These are phyloP conservation scores for Ariopsis seemanni DNA, from an alignment of 2,113 vertebrate species.

Conservation along the genomic window DNA sequence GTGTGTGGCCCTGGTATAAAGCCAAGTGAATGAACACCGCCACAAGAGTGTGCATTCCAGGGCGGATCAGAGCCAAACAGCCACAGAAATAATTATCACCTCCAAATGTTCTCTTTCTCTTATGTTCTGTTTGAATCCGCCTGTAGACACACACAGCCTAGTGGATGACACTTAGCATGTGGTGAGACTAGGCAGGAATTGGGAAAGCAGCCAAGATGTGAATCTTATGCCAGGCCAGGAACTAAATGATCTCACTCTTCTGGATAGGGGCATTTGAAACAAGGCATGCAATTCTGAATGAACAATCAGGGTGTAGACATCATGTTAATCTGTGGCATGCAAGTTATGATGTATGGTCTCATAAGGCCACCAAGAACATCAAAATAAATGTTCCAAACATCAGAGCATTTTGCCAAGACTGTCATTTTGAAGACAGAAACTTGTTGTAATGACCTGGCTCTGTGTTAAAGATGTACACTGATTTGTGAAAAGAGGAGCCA, in stretches of 20 bases:
- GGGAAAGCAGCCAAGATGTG: slow-evolving; percentile 72
- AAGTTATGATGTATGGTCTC: not conserved
- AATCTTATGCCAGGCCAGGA: slow-evolving; percentile 64
- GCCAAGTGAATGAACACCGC: slow-evolving; percentile 61
- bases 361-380: not conserved
- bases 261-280: slow-evolving; percentile 67
- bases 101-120: slow-evolving; percentile 60
- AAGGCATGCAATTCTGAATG: slow-evolving; percentile 59
- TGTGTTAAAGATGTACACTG: not conserved
- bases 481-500: not conserved
- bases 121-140: slow-evolving; percentile 31
- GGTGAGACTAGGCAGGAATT: slow-evolving; percentile 66
- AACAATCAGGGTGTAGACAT: slow-evolving; percentile 54
- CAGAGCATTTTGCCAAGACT: not conserved
- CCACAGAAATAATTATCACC: slow-evolving; percentile 71
- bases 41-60: slow-evolving; percentile 32
- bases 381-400: not conserved
- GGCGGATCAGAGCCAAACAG: slow-evolving; percentile 54
- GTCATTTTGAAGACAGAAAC: not conserved
- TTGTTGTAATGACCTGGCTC: not conserved
- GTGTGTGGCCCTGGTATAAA: slow-evolving; percentile 59
- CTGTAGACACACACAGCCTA: slow-evolving; percentile 58
- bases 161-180: slow-evolving; percentile 76
- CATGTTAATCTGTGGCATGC: not conserved
- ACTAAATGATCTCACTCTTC: slow-evolving; percentile 68